Evolutionary conservation across 2,113 vertebrate genomes (phyloP).

Genomic region (Archocentrus centrarchus): DNA sequence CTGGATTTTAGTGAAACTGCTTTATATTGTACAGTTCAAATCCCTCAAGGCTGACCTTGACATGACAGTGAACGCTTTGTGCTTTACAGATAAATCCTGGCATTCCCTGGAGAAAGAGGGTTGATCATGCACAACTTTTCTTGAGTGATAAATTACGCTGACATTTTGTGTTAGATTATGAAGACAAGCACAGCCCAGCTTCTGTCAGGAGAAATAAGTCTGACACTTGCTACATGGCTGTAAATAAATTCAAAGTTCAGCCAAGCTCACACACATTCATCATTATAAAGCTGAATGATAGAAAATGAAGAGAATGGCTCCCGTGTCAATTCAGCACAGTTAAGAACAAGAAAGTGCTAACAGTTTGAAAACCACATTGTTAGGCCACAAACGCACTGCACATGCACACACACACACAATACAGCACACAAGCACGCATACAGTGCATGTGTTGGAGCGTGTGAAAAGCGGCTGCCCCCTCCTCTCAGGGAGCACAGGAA

Average conservation of each 20-base stretch:
- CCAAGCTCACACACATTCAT: slow-evolving; percentile 43
- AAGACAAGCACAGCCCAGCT: slow-evolving; percentile 45
- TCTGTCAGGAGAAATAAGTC: slow-evolving; percentile 18
- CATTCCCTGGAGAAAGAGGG: slow-evolving; percentile 32
- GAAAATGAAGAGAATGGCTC: slow-evolving; percentile 30
- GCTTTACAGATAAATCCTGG: slow-evolving; percentile 45
- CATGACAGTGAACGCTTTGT: slow-evolving; percentile 32
- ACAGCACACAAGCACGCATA: slow-evolving; percentile 27
- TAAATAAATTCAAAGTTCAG: slow-evolving; percentile 50
- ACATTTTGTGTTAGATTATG: slow-evolving; percentile 48
- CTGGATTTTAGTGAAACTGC: slow-evolving; percentile 10
- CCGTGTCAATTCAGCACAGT: slow-evolving; percentile 17
- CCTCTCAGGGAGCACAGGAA: slow-evolving; percentile 85
- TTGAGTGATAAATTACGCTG: slow-evolving; percentile 56
- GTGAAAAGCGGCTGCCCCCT: slow-evolving; percentile 79
- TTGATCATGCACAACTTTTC: slow-evolving; percentile 43
- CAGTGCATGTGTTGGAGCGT: slow-evolving; percentile 75
- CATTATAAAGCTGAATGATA: slow-evolving; percentile 37
- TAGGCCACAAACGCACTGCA: slow-evolving; percentile 1
- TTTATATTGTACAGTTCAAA: slow-evolving; percentile 12
- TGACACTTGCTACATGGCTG: slow-evolving; percentile 27
- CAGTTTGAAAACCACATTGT: slow-evolving; percentile 41
- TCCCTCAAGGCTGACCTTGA: slow-evolving; percentile 49
- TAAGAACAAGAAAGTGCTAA: slow-evolving; percentile 22
- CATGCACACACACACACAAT: slow-evolving; percentile 18